Base-by-base conservation (phyloP, 2,888 invertebrate genomes). In the Amphipyra tragopoginis region DNA sequence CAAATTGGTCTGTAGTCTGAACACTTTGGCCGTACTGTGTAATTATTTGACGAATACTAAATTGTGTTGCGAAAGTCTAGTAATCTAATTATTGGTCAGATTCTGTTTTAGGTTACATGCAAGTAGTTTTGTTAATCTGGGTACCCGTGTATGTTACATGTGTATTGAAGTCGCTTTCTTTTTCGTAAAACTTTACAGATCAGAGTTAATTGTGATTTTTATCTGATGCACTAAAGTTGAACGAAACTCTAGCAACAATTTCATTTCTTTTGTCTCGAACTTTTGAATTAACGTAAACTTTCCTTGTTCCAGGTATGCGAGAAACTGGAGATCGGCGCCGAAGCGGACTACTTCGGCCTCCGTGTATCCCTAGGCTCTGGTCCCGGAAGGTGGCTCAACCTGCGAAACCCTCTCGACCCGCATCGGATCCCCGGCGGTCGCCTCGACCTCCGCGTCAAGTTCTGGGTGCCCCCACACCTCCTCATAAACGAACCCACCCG, bases 391-490 rank as follows among this genome's bases (percentile, higher is more conserved):
- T 98, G 98, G 98, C 94, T 98, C 72, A 98, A 98, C 90, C 93
- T 98, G 81, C 95, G 98, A 69, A 98, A 98, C 92, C 96, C 97
- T 50, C 96, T 98, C 72, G 96, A 97, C 84, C 96, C 97, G 63
- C 97, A 97, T 86, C 96, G 97, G 63, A 96, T 96, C 59, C 96
- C 97, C 59, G 93, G 93, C 40, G 95, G 96, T 65, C 95, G 97
- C 49, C 96, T 97, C 72, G 96, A 96, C 73, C 93, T 97, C 61
- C 94, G 97, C 74, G 97, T 98, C 77, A 98, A 98, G 91, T 98
- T 98, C 95, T 98, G 98, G 97, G 98, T 98, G 45, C 98, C 98
- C 2, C 98, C 98, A 2, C 98, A 98, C 90, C 96, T 97, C 65
- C 96, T 98, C 65, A 96, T 98, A 68, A 98, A 98, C 90, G 98